A percentile compares a stretch with the other conserved stretches of the same genome.
Conservation (phyloP, 1,140 invertebrate species). For the Procambarus virginalis region DNA sequence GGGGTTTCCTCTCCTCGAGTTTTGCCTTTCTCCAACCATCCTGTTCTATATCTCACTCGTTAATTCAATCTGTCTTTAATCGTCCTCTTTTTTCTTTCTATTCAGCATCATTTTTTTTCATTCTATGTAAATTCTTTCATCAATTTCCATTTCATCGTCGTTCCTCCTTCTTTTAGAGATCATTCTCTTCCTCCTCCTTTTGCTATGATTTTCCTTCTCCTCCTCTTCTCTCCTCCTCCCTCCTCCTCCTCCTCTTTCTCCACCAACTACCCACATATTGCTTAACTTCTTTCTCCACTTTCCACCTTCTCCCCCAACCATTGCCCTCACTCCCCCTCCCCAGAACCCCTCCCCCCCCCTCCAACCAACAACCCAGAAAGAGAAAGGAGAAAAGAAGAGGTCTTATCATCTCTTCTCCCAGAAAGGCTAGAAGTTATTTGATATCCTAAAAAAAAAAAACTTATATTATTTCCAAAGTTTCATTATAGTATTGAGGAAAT, state of each 20-base stretch:
- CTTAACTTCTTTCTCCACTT: background rate
- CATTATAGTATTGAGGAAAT: constrained; percentile 49
- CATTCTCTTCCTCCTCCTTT: background rate
- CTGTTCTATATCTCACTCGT: too few relatives aligned
- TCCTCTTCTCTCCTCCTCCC: background rate
- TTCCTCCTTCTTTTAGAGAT: background rate
- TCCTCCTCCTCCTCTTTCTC: background rate
- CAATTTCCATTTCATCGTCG: too few relatives aligned
- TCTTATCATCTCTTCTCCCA: background rate
- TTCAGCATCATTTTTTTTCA: background rate
- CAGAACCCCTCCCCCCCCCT: too few relatives aligned
- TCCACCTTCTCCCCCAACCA: background rate
- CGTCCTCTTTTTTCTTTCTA: background rate
- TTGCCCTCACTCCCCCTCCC: too few relatives aligned
- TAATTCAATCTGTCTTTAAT: too few relatives aligned
- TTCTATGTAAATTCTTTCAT: background rate
- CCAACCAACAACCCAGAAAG: background rate
- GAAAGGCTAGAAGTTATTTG: constrained; percentile 36
- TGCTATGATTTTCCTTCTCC: background rate
- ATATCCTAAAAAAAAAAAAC: constrained; percentile 29
- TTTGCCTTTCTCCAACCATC: too few relatives aligned
- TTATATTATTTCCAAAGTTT: constrained; percentile 51
- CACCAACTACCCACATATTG: background rate
- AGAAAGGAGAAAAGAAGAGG: background rate
- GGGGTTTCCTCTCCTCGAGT: too few relatives aligned